Base-by-base conservation (phyloP, 2,113 vertebrate genomes). In the Coturnix japonica region DNA sequence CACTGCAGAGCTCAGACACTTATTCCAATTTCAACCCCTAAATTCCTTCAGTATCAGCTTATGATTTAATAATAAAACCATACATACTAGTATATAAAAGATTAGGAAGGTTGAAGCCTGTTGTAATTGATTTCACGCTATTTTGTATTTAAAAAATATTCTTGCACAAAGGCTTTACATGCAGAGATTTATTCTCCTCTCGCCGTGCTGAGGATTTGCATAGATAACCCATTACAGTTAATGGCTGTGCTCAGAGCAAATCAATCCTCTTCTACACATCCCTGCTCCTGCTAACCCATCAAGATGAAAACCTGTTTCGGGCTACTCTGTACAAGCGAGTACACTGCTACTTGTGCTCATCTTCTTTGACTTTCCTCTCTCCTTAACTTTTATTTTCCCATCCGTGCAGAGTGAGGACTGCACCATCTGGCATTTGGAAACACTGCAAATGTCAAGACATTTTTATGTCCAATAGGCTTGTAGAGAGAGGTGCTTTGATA, bases 141-240 rank as follows among this genome's bases (percentile, higher is more conserved):
- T 71, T 93, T 85, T 60, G 71, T 87, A 85, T 80, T 95, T 95
- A 89, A 85, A 30, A 82, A 91, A 84, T 86, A 85, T 60, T 91
- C 66, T 53, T 73, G 69, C 51, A 79, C 74, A 74, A 91, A 87
- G 30, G 51, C 46, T 93, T 84, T 89, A 64, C 39, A 85, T 0
- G 3, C 56, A 67, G 78, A 91, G 78, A 79, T 90, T 82, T 94
- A 94, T 85, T 77, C 67, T 25, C 16, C 84, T 73, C 67, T 76
- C 3, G 0, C 83, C 25, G 4, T 4, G 56, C 12, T 46, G 63
- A 91, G 74, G 93, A 95, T 95, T 94, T 95, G 77, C 88, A 90
- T 75, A 72, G 87, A 81, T 92, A 96, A 94, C 87, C 44, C 26
- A 67, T 74, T n/a, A 87, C 46, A 83, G 71, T 26, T 67, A 94